A percentile compares a stretch with the other conserved stretches of the same genome.
phyloP scores from a whole-genome alignment of 2,113 vertebrate species.

The Neogale vison region DNA sequence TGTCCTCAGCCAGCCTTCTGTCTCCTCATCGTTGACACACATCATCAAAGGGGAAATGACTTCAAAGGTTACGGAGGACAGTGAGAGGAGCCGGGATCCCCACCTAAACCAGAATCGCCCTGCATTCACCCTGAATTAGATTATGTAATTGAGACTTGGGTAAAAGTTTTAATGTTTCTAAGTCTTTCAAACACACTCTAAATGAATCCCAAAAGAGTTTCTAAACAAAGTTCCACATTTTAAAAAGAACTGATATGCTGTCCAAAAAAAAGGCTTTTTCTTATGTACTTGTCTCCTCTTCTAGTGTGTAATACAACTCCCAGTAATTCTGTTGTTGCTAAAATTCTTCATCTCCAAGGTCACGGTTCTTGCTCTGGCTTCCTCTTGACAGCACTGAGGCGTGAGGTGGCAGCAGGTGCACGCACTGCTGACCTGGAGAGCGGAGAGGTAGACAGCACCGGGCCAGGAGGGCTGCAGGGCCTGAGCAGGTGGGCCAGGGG shows the following conservation, averaged over 20 bases:
- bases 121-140: background rate
- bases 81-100: background rate
- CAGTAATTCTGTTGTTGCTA: background rate
- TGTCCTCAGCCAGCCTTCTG: no score
- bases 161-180: background rate
- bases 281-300: background rate
- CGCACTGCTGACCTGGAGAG: background rate
- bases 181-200: background rate
- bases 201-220: background rate
- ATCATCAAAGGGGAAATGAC: constrained; percentile 8
- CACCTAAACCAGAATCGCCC: background rate
- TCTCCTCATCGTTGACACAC: background rate
- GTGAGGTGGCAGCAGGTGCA: background rate
- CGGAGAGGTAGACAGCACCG: background rate
- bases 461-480: background rate
- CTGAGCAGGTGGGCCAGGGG: background rate
- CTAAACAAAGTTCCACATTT: background rate
- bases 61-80: background rate
- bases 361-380: constrained; percentile 6
- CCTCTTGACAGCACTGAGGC: constrained; percentile 43
- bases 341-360: constrained; percentile 38
- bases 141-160: background rate
- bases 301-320: background rate
- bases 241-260: background rate
- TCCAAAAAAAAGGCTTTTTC: background rate